Percentiles rank a stretch among this genome's conserved stretches.
These are phyloP conservation scores for Mythimna pallens DNA, from an alignment of 2,888 invertebrate species.

Conservation along the genomic window DNA sequence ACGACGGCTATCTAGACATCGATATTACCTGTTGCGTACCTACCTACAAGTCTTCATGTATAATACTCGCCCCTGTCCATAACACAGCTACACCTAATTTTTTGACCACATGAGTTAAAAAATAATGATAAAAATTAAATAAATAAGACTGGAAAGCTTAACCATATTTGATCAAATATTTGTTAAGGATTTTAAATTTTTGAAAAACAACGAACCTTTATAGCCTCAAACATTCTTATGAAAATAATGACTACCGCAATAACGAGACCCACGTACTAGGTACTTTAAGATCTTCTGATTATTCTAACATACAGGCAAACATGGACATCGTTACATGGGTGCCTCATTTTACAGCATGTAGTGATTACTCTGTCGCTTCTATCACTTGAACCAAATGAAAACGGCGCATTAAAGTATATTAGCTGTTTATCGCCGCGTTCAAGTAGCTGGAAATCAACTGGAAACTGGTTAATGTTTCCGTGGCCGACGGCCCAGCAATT, in stretches of 20 bases:
- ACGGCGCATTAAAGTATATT: slow-evolving; percentile 55
- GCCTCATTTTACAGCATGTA: slow-evolving; percentile 48
- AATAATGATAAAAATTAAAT: no score
- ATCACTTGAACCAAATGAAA: slow-evolving; percentile 48
- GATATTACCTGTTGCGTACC: no score
- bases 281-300: slow-evolving; percentile 28
- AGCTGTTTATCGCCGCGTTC: slow-evolving; percentile 50
- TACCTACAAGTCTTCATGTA: no score
- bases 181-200: not conserved
- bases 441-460: slow-evolving; percentile 52
- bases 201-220: not conserved
- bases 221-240: slow-evolving; percentile 5
- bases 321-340: slow-evolving; percentile 14
- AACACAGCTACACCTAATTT: no score
- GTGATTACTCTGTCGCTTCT: slow-evolving; percentile 42
- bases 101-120: no score
- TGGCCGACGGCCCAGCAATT: slow-evolving; percentile 55
- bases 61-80: no score
- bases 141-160: no score
- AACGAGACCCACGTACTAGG: slow-evolving; percentile 21
- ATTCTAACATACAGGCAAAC: slow-evolving; percentile 11
- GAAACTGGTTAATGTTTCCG: slow-evolving; percentile 57
- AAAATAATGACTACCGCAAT: not conserved
- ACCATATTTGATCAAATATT: not conserved
- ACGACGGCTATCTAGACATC: not conserved